phyloP scores from a whole-genome alignment of 2,797 vertebrate species.

The Oryzias dopingdopingensis region DNA sequence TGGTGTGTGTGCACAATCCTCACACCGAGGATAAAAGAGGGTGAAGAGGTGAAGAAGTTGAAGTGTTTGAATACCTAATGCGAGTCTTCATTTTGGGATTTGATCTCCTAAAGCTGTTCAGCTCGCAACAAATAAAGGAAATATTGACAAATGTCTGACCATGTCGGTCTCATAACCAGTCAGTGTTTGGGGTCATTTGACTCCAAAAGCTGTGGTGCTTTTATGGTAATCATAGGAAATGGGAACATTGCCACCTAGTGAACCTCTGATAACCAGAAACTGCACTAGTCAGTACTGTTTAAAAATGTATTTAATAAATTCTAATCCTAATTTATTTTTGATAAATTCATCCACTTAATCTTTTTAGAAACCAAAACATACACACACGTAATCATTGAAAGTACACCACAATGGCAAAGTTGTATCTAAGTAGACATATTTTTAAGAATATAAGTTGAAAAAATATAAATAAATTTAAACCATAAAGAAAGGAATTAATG shows the following conservation, averaged over 20 bases:
- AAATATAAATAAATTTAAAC: no score
- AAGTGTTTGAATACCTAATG: conserved; percentile 39
- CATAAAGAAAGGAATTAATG: no score
- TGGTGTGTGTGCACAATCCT: conserved; percentile 9
- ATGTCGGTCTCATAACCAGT: conserved; percentile 19
- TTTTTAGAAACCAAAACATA: no score
- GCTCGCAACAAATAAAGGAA: conserved; percentile 20
- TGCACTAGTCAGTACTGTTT: conserved; percentile 13
- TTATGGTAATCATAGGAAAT: conserved; percentile 55
- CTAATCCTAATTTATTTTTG: background rate
- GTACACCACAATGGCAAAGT: no score
- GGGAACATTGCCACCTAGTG: conserved; percentile 80
- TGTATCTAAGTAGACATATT: no score
- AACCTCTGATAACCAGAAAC: conserved; percentile 30
- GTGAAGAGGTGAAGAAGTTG: conserved; percentile 39
- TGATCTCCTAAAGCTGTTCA: conserved; percentile 39
- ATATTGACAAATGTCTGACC: conserved; percentile 26
- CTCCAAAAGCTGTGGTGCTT: conserved; percentile 34
- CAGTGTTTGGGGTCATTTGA: conserved; percentile 32
- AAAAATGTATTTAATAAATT: background rate
- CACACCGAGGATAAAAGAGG: conserved; percentile 16
- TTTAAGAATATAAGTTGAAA: no score
- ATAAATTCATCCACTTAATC: background rate
- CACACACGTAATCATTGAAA: no score
- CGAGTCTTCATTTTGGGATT: conserved; percentile 47